Conservation (phyloP, 1,140 invertebrate species). For the Tribolium castaneum region DNA sequence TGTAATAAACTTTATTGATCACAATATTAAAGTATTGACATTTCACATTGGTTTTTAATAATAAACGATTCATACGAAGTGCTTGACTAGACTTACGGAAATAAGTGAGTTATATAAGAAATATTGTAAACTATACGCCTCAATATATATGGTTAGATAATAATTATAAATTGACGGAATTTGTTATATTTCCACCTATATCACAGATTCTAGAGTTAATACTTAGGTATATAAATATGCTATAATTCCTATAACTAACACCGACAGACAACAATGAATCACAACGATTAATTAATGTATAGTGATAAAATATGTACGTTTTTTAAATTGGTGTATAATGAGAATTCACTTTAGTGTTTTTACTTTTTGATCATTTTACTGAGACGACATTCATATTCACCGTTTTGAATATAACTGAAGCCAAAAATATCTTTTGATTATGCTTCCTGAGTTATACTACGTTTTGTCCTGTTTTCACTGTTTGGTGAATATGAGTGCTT, state of each 20-base stretch:
- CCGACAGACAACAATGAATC: slow-evolving; percentile 45
- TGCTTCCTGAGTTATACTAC: background rate
- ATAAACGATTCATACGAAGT: slow-evolving; percentile 20
- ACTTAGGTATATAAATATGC: slow-evolving; percentile 46
- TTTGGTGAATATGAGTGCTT: slow-evolving; percentile 13
- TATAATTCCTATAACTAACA: slow-evolving; percentile 38
- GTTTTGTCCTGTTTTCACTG: background rate
- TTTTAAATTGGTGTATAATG: slow-evolving; percentile 48
- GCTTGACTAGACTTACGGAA: slow-evolving; percentile 18
- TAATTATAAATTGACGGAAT: slow-evolving; percentile 48
- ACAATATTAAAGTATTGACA: slow-evolving; percentile 43
- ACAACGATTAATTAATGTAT: slow-evolving; percentile 40
- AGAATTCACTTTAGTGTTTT: slow-evolving; percentile 45
- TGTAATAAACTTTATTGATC: slow-evolving; percentile 44
- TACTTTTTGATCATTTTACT: slow-evolving; percentile 37
- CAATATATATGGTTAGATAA: slow-evolving; percentile 41
- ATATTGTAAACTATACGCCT: slow-evolving; percentile 27
- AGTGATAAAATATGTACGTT: slow-evolving; percentile 37
- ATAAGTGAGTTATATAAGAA: slow-evolving; percentile 34
- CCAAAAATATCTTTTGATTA: background rate
- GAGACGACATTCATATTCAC: slow-evolving; percentile 28
- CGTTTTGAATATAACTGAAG: background rate
- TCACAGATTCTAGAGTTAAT: slow-evolving; percentile 49
- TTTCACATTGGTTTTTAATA: slow-evolving; percentile 31
- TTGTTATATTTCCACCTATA: slow-evolving; percentile 46